Base-by-base conservation (phyloP, 2,888 invertebrate species). In the Perdita meconis region DNA sequence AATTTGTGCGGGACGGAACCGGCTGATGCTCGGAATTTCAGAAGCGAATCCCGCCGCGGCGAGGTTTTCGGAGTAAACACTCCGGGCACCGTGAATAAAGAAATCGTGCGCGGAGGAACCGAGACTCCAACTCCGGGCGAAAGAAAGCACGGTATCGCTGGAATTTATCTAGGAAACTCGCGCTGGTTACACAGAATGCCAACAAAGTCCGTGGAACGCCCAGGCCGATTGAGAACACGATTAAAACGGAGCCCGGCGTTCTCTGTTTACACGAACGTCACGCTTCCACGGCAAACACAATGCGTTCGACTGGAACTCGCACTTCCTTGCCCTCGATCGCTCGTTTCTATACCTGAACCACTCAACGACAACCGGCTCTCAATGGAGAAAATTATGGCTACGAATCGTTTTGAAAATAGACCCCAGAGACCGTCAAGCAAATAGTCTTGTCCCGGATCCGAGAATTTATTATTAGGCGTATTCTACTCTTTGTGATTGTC, bases 81-180 rank as follows among this genome's bases (percentile, higher is more conserved):
- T 30, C 1, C 26, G 38, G n/a, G n/a, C n/a, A n/a, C 4, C 16
- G 30, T 1, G 34, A 34, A 34, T 13, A 22, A 24, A 38, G n/a
- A 16, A 26, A 16, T 19, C 40, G 26, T 16, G 6, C 16, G 30
- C 56, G 56, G 13, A 30, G 30, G 22, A 55, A 6, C 12, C 16
- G 19, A 13, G 5, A 30, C 16, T 22, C 22, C 22, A 26, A 19
- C 22, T 26, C 26, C 30, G 16, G 36, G n/a, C 55, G 38, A 53
- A 36, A 30, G 47, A 22, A 36, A 8, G 44, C 36, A n/a, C 24
- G 44, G 65, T 64, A 69, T 69, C 69, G 77, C 56, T 42, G 50
- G 78, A 51, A 78, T 78, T 69, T 69, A 78, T 77, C 78, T 78
- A 69, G 78, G 69, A 78, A 77, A 77, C 78, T 51, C 47, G 30